Percentiles rank a stretch among this genome's conserved stretches.
These are phyloP conservation scores for Petrocephalus zakoni DNA, from an alignment of 2,113 vertebrate genomes.

Conservation along the genomic window DNA sequence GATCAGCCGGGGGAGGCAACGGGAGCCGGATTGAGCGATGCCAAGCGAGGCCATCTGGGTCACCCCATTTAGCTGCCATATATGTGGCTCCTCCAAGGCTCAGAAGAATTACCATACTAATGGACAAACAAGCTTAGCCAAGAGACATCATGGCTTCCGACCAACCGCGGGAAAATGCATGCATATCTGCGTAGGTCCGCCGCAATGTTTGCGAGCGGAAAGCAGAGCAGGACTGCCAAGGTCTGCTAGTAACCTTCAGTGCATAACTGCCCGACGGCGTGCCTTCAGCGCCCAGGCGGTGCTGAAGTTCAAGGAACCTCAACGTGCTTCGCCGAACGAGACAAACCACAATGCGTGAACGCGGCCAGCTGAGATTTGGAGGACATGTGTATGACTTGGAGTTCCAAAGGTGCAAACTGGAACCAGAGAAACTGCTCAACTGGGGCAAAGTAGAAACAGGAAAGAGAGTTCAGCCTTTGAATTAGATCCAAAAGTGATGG, in stretches of 20 bases:
- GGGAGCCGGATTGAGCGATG: background rate
- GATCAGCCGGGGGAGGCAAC: background rate
- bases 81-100: background rate
- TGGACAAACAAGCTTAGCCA: conserved; percentile 4
- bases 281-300: background rate
- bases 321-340: conserved; percentile 8
- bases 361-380: background rate
- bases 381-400: background rate
- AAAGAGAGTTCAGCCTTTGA: background rate
- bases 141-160: background rate
- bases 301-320: background rate
- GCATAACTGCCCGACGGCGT: background rate
- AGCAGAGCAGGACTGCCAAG: background rate
- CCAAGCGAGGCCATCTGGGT: background rate
- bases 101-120: conserved; percentile 3
- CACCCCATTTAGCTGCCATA: background rate
- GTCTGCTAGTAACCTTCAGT: conserved; percentile 18
- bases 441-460: background rate
- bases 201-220: conserved; percentile 8
- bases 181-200: background rate
- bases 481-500: background rate
- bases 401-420: background rate
- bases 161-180: background rate
- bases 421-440: background rate
- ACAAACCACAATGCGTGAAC: background rate